phyloP scores from a whole-genome alignment of 2,797 vertebrate genomes.

The Gymnoscopelus microlampas region DNA sequence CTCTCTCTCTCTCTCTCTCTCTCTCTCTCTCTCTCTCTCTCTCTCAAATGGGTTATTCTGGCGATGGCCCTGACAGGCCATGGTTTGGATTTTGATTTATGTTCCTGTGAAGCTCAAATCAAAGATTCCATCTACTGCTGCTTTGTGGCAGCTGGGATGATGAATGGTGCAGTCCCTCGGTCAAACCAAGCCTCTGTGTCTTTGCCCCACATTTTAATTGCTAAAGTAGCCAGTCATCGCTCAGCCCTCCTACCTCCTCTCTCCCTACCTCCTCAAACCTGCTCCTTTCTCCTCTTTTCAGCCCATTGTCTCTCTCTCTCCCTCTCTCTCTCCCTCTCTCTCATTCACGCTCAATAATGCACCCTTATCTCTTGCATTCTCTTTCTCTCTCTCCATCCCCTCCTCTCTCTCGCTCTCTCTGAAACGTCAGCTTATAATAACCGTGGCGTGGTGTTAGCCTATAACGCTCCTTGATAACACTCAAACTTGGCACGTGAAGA shows the following conservation, averaged over 20 bases:
- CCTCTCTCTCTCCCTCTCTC: constrained; percentile 65
- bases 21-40: constrained; percentile 61
- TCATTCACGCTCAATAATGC: constrained; percentile 64
- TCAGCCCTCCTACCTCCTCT: constrained; percentile 86
- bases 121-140: constrained; percentile 99
- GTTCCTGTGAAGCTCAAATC: constrained; percentile 99
- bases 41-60: constrained; percentile 98
- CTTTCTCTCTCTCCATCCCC: constrained; percentile 40
- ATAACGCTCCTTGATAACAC: constrained; percentile 59
- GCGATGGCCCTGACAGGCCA: constrained; percentile 97
- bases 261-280: constrained; percentile 68
- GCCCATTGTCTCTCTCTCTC: constrained; percentile 52
- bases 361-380: constrained; percentile 69
- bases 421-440: not conserved
- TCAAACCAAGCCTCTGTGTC: constrained; percentile 97
- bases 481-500: constrained; percentile 57
- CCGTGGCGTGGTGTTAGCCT: constrained; percentile 6
- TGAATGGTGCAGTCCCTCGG: constrained; percentile 99
- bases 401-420: not conserved
- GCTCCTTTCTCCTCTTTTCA: constrained; percentile 70
- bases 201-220: constrained; percentile 99
- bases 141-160: constrained; percentile 99
- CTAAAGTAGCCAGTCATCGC: constrained; percentile 99
- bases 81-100: constrained; percentile 99
- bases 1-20: not conserved